phyloP scores from a whole-genome alignment of 2,113 vertebrate species.

The Pycnonotus jocosus region DNA sequence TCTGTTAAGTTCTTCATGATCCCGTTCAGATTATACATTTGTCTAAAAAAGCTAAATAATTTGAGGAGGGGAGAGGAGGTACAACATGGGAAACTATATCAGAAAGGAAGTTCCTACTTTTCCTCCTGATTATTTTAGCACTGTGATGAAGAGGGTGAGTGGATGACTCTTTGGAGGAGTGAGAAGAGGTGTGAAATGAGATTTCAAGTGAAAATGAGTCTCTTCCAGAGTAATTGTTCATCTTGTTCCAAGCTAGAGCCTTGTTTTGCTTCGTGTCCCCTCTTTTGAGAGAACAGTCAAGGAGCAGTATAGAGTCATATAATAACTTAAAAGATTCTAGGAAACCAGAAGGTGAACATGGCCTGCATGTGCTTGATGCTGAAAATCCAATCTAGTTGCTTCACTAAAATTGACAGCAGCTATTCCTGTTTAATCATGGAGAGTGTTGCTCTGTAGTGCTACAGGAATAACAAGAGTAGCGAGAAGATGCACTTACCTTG shows the following conservation, averaged over 20 bases:
- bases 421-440: neutral
- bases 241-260: neutral
- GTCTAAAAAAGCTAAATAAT: neutral
- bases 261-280: neutral
- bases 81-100: fast-evolving
- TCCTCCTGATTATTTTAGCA: neutral
- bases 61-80: neutral
- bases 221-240: neutral
- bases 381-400: neutral
- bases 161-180: neutral
- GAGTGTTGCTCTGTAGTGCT: neutral
- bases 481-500: neutral
- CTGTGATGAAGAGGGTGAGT: neutral
- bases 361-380: neutral
- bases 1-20: neutral
- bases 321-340: neutral
- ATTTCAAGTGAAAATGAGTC: neutral
- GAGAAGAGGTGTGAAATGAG: neutral
- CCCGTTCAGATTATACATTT: neutral
- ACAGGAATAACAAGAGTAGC: neutral
- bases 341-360: neutral
- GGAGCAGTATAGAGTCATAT: neutral
- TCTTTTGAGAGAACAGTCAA: neutral
- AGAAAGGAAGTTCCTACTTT: neutral
- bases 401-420: neutral